A percentile compares a stretch with the other conserved stretches of the same genome.
These are phyloP conservation scores for Priocnemis perturbator DNA, from an alignment of 2,888 invertebrate species.

Conservation along the genomic window DNA sequence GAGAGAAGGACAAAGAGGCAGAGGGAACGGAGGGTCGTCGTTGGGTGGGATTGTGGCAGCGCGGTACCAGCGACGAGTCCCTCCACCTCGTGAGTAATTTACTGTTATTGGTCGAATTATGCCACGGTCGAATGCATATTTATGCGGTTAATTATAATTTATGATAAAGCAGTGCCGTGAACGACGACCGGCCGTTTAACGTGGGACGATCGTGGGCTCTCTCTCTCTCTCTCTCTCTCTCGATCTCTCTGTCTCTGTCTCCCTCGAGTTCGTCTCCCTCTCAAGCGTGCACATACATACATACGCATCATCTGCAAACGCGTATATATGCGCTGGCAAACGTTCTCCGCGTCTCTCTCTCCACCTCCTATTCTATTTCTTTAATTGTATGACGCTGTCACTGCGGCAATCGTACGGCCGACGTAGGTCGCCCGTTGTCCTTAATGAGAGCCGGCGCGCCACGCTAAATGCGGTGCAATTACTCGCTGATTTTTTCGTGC, in stretches of 20 bases:
- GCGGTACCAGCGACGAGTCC: slow-evolving; percentile 59
- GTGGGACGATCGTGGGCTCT: slow-evolving; percentile 7
- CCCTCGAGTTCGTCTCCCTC: slow-evolving; percentile 12
- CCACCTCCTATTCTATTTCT: too few relatives aligned
- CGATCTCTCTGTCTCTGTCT: slow-evolving; percentile 12
- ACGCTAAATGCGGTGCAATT: too few relatives aligned
- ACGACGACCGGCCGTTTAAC: slow-evolving; percentile 19
- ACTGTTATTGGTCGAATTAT: slow-evolving; percentile 75
- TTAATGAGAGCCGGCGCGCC: too few relatives aligned
- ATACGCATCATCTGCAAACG: too few relatives aligned
- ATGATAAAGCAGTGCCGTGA: slow-evolving; percentile 67
- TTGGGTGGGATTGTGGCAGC: slow-evolving; percentile 36
- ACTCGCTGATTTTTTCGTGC: too few relatives aligned
- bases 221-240: slow-evolving; percentile 12
- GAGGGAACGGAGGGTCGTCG: slow-evolving; percentile 12
- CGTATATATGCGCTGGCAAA: too few relatives aligned
- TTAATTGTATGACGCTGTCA: too few relatives aligned
- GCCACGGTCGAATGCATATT: slow-evolving; percentile 74
- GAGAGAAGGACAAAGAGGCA: slow-evolving; percentile 27
- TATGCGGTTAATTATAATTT: slow-evolving; percentile 74
- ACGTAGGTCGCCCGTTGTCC: too few relatives aligned
- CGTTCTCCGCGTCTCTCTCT: too few relatives aligned
- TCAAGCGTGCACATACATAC: neutral
- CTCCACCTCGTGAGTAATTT: slow-evolving; percentile 71
- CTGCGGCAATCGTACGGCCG: too few relatives aligned